Evolutionary conservation across 2,113 vertebrate species (phyloP).

Genomic region (Tragulus kanchil): DNA sequence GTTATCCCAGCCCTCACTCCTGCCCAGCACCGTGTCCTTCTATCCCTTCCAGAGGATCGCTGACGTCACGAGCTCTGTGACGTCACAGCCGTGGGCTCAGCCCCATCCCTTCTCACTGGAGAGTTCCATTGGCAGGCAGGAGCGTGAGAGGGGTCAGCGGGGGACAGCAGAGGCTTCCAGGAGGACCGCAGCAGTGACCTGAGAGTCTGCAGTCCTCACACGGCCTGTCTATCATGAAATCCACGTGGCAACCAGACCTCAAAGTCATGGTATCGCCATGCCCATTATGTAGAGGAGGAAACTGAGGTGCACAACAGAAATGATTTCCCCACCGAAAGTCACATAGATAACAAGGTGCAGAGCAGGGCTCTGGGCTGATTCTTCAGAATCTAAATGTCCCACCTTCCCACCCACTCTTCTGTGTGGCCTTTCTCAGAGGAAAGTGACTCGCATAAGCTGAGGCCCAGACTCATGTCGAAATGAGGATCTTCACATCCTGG

Average conservation of each 20-base stretch:
- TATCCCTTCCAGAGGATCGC: slow-evolving; percentile 32
- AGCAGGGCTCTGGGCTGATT: not conserved
- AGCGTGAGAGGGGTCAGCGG: not conserved
- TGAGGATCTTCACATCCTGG: not conserved
- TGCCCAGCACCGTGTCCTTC: not conserved
- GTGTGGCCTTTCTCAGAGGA: not conserved
- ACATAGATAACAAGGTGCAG: not conserved
- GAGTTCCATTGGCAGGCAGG: not conserved
- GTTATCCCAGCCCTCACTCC: not conserved
- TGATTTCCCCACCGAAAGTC: not conserved
- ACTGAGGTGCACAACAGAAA: not conserved
- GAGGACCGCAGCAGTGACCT: fast-evolving
- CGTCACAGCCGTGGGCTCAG: slow-evolving; percentile 48
- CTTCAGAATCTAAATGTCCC: not conserved
- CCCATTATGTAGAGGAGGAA: not conserved
- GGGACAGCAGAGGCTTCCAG: not conserved
- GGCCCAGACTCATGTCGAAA: not conserved
- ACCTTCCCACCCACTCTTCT: not conserved
- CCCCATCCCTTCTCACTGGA: not conserved
- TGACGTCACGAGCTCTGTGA: slow-evolving; percentile 72
- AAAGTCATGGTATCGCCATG: not conserved
- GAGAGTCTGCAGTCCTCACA: not conserved
- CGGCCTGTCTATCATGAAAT: not conserved
- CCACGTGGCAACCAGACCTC: not conserved
- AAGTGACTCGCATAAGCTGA: not conserved